Evolutionary conservation across 1,140 invertebrate species (phyloP).

Genomic region (Paralvinella palmiformis): DNA sequence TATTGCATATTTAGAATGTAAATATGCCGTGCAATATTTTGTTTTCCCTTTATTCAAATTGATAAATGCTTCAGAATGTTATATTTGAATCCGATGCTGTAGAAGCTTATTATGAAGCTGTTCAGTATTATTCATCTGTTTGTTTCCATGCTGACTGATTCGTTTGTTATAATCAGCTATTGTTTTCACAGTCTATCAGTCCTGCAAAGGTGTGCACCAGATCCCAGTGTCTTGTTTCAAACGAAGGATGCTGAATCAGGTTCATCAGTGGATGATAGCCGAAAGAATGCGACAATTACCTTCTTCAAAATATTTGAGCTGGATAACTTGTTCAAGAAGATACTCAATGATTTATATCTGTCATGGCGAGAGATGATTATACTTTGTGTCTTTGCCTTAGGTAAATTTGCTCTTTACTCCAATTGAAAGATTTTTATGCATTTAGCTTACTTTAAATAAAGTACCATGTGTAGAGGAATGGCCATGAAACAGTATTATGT

Average conservation of each 20-base stretch:
- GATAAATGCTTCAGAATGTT: no score
- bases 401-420: no score
- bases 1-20: no score
- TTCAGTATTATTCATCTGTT: constrained; percentile 26
- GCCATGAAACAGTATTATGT: no score
- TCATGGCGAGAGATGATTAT: constrained; percentile 72
- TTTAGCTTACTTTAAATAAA: no score
- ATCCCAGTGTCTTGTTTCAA: neutral
- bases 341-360: constrained; percentile 78
- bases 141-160: constrained; percentile 48
- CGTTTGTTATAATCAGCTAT: constrained; percentile 4
- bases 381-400: constrained; percentile 72
- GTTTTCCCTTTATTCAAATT: no score
- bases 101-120: constrained; percentile 1
- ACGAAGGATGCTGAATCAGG: neutral
- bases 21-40: no score
- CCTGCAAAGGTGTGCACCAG: constrained; percentile 79
- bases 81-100: no score
- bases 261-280: constrained; percentile 38
- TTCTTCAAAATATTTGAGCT: constrained; percentile 69
- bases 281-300: constrained; percentile 55
- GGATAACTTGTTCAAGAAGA: constrained; percentile 80
- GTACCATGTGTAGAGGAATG: no score
- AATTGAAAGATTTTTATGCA: no score
- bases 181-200: constrained; percentile 56